Conservation (phyloP, 2,113 vertebrate genomes). For the Leptobrachium leishanense region DNA sequence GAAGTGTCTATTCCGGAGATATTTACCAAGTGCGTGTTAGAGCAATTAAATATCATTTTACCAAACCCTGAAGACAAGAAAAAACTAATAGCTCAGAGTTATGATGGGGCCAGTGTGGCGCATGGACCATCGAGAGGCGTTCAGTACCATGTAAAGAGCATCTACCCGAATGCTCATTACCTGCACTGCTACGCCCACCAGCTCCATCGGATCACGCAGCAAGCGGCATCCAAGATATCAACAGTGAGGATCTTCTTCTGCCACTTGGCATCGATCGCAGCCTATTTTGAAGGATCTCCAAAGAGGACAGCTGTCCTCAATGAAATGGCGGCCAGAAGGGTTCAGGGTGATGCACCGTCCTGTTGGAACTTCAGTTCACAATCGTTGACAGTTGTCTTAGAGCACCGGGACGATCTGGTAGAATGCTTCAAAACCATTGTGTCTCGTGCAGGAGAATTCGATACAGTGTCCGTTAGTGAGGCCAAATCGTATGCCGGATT, state of each 20-base stretch:
- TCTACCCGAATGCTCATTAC: neutral
- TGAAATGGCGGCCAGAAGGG: neutral
- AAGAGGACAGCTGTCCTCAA: neutral
- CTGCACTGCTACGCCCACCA: neutral
- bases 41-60: neutral
- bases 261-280: neutral
- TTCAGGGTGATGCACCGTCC: too few relatives aligned
- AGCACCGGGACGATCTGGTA: neutral
- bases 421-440: neutral
- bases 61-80: neutral
- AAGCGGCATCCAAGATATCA: neutral
- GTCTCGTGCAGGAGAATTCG: neutral
- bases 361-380: neutral
- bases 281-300: neutral
- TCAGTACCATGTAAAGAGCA: neutral
- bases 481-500: neutral
- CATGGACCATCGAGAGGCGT: neutral
- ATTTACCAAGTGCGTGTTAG: neutral
- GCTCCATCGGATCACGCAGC: neutral
- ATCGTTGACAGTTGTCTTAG: neutral
- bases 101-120: neutral
- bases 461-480: neutral
- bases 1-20: neutral
- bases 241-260: neutral
- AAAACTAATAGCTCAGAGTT: neutral